A percentile compares a stretch with the other conserved stretches of the same genome.
Evolutionary conservation across 1,140 invertebrate genomes (phyloP).

Genomic region (Scaptodrosophila lebanonensis): DNA sequence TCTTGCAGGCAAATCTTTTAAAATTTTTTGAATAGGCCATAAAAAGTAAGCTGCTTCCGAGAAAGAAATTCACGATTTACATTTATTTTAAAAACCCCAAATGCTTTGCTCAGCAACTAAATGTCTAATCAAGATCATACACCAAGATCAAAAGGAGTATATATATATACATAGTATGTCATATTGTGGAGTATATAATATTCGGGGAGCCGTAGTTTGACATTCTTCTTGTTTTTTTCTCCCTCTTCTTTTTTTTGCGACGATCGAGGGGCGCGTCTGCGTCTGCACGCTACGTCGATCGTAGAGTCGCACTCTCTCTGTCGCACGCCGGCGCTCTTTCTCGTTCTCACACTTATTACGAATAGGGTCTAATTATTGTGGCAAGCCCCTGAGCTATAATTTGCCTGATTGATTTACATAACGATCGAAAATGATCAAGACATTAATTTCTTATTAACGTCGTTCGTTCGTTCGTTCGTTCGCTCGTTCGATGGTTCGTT

Average conservation of each 20-base stretch:
- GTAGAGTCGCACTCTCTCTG: constrained; percentile 1
- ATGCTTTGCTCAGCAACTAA: no score
- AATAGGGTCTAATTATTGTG: constrained; percentile 77
- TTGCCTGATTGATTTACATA: constrained; percentile 77
- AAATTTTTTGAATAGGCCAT: no score
- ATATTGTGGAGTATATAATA: no score
- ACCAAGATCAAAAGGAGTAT: no score
- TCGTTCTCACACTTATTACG: constrained; percentile 47
- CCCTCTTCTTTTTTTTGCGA: constrained; percentile 34
- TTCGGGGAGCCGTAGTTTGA: no score
- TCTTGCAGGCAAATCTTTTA: no score
- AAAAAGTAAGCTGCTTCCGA: no score
- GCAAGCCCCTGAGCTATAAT: constrained; percentile 77
- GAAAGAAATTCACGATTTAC: no score
- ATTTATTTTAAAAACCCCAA: no score
- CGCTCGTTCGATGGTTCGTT: background rate
- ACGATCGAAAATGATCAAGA: constrained; percentile 77
- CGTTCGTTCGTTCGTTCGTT: constrained; percentile 47
- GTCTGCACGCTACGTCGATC: constrained; percentile 59
- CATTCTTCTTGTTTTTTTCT: constrained; percentile 1
- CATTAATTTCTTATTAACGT: constrained; percentile 77
- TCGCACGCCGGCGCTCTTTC: constrained; percentile 17
- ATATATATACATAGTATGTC: no score
- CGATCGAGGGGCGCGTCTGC: constrained; percentile 60
- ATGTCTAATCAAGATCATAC: no score